Base-by-base conservation (phyloP, 2,797 vertebrate species). In the Pantherophis alleghaniensis region DNA sequence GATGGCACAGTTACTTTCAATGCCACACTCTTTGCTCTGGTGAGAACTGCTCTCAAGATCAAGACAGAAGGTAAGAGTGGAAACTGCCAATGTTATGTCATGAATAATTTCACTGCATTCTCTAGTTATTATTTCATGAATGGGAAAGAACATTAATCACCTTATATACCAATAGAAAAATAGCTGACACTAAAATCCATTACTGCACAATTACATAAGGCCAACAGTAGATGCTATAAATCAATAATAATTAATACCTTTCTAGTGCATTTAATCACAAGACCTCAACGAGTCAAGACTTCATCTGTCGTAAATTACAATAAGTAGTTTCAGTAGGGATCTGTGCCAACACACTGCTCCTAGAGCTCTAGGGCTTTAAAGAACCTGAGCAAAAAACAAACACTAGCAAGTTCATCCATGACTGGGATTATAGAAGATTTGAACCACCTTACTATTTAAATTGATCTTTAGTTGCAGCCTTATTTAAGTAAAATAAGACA, bases 1-100 rank as follows among this genome's bases (percentile, higher is more conserved):
- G 99, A 99, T 0, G 99, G 99, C 92, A 99, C 99, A 0, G 99
- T 99, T 96, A 99, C 99, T 94, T 99, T 99, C 97, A 99, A 99
- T 0, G 99, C 99, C 91, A 99, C 99, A 0, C 98, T 99, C 95
- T 99, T 99, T 2, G 98, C 99, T 0, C 98, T 99, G 96, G 99
- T 99, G 93, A 98, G 99, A 96, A 99, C 99, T 0, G 99, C 99
- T 2, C 98, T 99, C 91, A 99, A 99, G 97, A 99, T 99, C 96
- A 99, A 99, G 98, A 99, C 99, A 4, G 99, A 99, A 98, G 99
- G 99, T 99, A 51, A 93, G 90, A 55, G 56, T 74, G 12, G 63
- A 61, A 63, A 63, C 51, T 69, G 42, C 57, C 57, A 37, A 14
- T 89, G 56, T 32, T 63, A 61, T 14, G n/a, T 42, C 32, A 59